These are phyloP conservation scores for Mus spretus DNA, from an alignment of 2,797 vertebrate species.

Conservation along the genomic window DNA sequence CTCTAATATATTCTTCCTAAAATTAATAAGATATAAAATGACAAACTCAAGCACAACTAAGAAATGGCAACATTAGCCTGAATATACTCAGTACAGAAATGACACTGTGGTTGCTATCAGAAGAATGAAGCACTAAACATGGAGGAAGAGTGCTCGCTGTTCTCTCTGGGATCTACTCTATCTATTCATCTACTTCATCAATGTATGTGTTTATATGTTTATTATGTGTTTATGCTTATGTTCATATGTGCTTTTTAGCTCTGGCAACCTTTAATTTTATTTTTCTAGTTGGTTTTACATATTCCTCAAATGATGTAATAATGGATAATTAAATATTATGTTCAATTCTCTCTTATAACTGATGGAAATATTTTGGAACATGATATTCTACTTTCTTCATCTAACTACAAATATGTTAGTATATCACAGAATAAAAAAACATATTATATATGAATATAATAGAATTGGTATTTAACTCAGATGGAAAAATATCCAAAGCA, in stretches of 20 bases:
- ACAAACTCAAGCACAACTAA: not conserved
- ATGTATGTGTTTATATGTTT: not conserved
- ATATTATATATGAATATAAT: not conserved
- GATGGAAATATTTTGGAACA: not conserved
- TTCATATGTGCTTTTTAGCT: not conserved
- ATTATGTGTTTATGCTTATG: not conserved
- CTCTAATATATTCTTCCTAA: not conserved
- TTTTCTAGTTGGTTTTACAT: conserved; percentile 54
- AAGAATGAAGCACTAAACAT: not conserved
- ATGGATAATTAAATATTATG: not conserved
- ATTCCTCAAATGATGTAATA: not conserved
- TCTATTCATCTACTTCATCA: too few relatives aligned
- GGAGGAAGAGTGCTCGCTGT: not conserved
- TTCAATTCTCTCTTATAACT: not conserved
- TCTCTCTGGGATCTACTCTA: not conserved
- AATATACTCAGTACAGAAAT: not conserved
- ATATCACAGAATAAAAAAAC: not conserved
- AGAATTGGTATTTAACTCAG: not conserved
- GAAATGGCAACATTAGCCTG: not conserved
- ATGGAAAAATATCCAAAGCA: not conserved
- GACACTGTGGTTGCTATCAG: not conserved
- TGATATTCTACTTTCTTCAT: not conserved
- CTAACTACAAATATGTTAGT: not conserved
- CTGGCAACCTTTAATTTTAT: not conserved
- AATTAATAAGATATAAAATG: not conserved